Base-by-base conservation (phyloP, 2,888 invertebrate species). In the Lasioglossum oenotherae region DNA sequence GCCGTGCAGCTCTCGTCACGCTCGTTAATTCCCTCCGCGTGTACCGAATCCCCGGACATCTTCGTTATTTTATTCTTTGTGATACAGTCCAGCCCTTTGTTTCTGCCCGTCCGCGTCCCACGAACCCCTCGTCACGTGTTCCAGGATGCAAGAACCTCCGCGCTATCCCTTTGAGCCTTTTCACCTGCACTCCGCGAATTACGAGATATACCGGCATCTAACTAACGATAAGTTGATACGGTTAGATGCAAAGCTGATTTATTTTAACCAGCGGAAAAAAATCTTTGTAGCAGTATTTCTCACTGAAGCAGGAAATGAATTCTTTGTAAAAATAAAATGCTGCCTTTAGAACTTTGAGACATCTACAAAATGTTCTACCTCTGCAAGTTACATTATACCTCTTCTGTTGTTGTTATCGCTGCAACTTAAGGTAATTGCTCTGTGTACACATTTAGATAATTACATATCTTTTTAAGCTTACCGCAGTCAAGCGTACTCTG, bases 11-110 rank as follows among this genome's bases (percentile, higher is more conserved):
- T 78, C 83, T 78, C 80, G 86, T 78, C 75, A 86, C 74, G 88
- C 88, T 86, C 86, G 87, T 89, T 89, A 89, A 89, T 89, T 87
- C 87, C 49, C 84, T 74, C 46, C 64, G 78, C 60, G 83, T 82
- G 82, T 76, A 84, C 57, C 78, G 60, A 69, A 46, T 44, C 44
- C 41, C 27, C n/a, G 23, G 57, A 49, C 49, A 64, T 64, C 80
- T 74, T 76, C 80, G 78, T 80, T 84, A 74, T 78, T 80, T 80
- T 38, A 67, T 76, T 78, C 72, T 77, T 87, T 78, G 81, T 77
- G 87, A 83, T 35, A 27, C 69, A 35, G 53, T 35, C 19, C 38
- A 41, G 38, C 53, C 69, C 81, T 84, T 86, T 82, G 75, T 84
- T 67, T 78, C 73, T 31, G 27, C 35, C 53, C 12, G 46, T 81